These are phyloP conservation scores for Allygus modestus DNA, from an alignment of 2,888 invertebrate species.

Conservation along the genomic window DNA sequence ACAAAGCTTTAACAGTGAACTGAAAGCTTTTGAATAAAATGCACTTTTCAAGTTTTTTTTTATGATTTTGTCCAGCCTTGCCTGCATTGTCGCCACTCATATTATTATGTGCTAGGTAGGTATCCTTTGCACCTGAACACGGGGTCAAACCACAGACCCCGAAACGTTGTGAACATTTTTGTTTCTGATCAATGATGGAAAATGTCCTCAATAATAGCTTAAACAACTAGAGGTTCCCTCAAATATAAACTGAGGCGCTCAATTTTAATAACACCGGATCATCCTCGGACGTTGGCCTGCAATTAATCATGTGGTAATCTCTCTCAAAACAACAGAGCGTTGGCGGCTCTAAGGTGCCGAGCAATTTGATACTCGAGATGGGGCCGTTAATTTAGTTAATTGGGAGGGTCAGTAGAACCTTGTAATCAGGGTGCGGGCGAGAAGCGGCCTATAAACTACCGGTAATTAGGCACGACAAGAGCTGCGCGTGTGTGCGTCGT, in stretches of 20 bases:
- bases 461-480: background rate
- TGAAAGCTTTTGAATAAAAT: too few relatives aligned
- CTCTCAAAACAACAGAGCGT: background rate
- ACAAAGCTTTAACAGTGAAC: too few relatives aligned
- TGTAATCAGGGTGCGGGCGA: background rate
- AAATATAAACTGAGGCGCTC: slow-evolving; percentile 2
- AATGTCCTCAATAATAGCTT: too few relatives aligned
- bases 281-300: background rate
- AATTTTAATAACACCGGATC: background rate
- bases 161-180: too few relatives aligned
- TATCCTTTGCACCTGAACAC: too few relatives aligned
- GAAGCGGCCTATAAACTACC: background rate
- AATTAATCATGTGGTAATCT: background rate
- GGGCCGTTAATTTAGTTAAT: slow-evolving; percentile 13
- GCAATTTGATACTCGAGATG: background rate
- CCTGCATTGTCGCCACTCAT: too few relatives aligned
- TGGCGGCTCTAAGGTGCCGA: background rate
- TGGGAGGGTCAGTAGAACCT: background rate
- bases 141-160: too few relatives aligned
- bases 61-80: too few relatives aligned
- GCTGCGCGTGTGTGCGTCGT: background rate
- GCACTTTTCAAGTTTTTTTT: too few relatives aligned
- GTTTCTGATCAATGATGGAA: too few relatives aligned
- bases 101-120: too few relatives aligned
- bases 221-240: too few relatives aligned